phyloP scores from a whole-genome alignment of 2,888 invertebrate genomes.

The Elegia similella region DNA sequence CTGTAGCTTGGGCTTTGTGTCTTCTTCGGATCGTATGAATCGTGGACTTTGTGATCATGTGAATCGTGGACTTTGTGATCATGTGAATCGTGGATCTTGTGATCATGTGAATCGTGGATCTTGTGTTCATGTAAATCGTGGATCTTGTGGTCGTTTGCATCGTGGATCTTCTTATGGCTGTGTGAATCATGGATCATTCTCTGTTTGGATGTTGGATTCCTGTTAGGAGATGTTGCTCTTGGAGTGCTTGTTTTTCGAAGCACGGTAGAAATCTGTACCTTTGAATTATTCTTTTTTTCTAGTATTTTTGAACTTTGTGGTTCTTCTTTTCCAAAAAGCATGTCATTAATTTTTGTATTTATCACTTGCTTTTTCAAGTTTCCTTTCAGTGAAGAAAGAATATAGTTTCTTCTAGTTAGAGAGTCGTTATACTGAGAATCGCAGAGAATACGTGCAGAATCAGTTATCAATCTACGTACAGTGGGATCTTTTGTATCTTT shows the following conservation, averaged over 20 bases:
- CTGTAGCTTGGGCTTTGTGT: neutral
- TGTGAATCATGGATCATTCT: neutral
- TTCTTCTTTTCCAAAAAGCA: constrained; percentile 1
- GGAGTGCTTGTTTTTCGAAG: neutral
- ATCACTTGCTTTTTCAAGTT: neutral
- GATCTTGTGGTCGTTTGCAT: too few relatives aligned
- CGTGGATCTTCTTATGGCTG: neutral
- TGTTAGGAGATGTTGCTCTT: neutral
- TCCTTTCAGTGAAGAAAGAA: neutral
- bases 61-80: too few relatives aligned
- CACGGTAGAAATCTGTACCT: neutral
- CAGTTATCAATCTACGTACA: neutral
- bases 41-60: too few relatives aligned
- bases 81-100: neutral
- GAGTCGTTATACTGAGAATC: neutral
- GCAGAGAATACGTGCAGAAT: neutral
- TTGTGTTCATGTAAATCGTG: too few relatives aligned
- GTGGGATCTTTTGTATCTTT: neutral
- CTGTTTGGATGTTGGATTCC: neutral
- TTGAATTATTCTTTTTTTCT: neutral
- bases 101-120: too few relatives aligned
- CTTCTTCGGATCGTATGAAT: neutral
- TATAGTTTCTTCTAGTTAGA: neutral
- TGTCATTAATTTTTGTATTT: neutral
- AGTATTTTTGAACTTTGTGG: neutral